Evolutionary conservation across 2,888 invertebrate species (phyloP).

Genomic region (Andricus curvator): DNA sequence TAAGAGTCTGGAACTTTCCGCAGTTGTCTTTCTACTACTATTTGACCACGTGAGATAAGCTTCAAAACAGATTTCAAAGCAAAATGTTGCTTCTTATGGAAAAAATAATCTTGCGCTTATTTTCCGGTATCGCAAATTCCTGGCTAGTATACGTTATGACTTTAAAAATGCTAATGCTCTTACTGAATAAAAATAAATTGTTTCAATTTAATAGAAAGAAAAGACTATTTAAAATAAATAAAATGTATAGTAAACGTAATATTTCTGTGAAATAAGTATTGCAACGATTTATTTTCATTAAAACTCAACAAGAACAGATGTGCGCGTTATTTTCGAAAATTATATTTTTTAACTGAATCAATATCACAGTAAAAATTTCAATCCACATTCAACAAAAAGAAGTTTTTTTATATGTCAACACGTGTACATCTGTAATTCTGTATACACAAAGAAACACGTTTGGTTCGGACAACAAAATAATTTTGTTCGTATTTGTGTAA

Average conservation of each 20-base stretch:
- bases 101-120: slow-evolving; percentile 5
- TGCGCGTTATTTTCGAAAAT: background rate
- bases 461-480: no score
- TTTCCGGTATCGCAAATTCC: slow-evolving; percentile 6
- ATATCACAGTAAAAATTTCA: background rate
- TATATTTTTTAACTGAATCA: background rate
- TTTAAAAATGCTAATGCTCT: background rate
- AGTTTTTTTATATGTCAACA: background rate
- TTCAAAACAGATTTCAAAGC: background rate
- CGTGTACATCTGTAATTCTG: background rate
- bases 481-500: no score
- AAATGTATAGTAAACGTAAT: background rate
- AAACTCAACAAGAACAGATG: background rate
- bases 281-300: background rate
- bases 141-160: background rate
- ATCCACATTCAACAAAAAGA: background rate
- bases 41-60: background rate
- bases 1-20: background rate
- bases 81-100: background rate
- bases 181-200: background rate
- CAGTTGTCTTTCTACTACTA: no score
- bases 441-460: background rate
- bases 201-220: no score
- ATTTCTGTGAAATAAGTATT: background rate
- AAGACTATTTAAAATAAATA: background rate